Evolutionary conservation across 2,113 vertebrate genomes (phyloP).

Genomic region (Periophthalmodon schlosseri): DNA sequence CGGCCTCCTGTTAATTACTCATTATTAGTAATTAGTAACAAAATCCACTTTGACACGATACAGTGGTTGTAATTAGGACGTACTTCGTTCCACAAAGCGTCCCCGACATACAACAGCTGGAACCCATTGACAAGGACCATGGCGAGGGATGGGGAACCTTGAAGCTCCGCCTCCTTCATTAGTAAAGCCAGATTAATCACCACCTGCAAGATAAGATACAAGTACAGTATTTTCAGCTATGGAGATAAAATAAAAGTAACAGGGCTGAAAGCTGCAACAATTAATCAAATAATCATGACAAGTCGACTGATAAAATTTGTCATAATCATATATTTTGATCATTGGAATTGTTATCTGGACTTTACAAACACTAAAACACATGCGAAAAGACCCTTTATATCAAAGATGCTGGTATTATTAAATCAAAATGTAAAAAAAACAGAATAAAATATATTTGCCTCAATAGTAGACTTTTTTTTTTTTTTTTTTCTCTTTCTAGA

Average conservation of each 20-base stretch:
- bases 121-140: constrained; percentile 88
- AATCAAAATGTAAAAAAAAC: too few relatives aligned
- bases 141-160: constrained; percentile 82
- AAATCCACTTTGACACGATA: not conserved
- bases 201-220: constrained; percentile 68
- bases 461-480: too few relatives aligned
- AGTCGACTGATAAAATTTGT: too few relatives aligned
- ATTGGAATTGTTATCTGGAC: too few relatives aligned
- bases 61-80: constrained; percentile 4
- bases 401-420: too few relatives aligned
- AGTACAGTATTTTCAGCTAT: not conserved
- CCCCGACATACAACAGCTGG: constrained; percentile 86
- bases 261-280: too few relatives aligned
- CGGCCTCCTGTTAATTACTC: constrained; percentile 76
- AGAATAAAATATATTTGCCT: too few relatives aligned
- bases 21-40: not conserved
- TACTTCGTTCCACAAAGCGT: constrained; percentile 89
- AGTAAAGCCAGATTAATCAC: constrained; percentile 86
- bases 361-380: too few relatives aligned
- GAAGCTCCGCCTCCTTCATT: constrained; percentile 83
- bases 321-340: too few relatives aligned
- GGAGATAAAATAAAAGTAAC: not conserved
- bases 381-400: too few relatives aligned
- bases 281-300: too few relatives aligned
- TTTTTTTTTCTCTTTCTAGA: too few relatives aligned